Conservation (phyloP, 1,140 invertebrate genomes). For the Propsilocerus akamusi region DNA sequence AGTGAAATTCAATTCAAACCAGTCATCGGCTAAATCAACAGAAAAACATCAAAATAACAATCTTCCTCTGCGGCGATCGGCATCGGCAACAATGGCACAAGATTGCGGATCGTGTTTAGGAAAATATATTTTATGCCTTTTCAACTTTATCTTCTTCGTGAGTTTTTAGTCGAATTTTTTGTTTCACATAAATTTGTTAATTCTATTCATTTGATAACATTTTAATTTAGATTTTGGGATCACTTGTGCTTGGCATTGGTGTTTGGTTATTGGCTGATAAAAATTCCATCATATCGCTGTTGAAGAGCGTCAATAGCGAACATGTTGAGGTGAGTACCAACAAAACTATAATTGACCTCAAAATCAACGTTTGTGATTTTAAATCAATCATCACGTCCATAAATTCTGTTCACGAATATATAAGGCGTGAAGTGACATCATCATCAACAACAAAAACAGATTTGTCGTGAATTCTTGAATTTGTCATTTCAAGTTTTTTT, state of each 20-base stretch:
- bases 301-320: constrained; percentile 34
- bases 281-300: constrained; percentile 40
- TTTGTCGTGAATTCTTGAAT: no score
- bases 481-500: no score
- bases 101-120: constrained; percentile 39
- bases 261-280: constrained; percentile 58
- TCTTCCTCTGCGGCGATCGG: background rate
- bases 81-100: constrained; percentile 23
- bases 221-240: constrained; percentile 45
- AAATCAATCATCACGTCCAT: no score
- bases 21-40: no score
- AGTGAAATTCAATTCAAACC: no score
- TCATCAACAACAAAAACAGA: no score
- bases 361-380: no score
- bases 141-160: constrained; percentile 59
- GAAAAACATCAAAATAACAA: no score
- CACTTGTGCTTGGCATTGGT: constrained; percentile 49
- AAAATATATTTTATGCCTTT: constrained; percentile 54
- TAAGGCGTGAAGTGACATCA: no score
- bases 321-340: background rate
- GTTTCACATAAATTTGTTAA: background rate
- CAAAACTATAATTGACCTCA: background rate
- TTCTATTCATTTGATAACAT: constrained; percentile 6
- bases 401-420: no score
- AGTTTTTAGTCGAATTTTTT: constrained; percentile 26